Conservation (phyloP, 2,113 vertebrate species). For the Pipra filicauda region DNA sequence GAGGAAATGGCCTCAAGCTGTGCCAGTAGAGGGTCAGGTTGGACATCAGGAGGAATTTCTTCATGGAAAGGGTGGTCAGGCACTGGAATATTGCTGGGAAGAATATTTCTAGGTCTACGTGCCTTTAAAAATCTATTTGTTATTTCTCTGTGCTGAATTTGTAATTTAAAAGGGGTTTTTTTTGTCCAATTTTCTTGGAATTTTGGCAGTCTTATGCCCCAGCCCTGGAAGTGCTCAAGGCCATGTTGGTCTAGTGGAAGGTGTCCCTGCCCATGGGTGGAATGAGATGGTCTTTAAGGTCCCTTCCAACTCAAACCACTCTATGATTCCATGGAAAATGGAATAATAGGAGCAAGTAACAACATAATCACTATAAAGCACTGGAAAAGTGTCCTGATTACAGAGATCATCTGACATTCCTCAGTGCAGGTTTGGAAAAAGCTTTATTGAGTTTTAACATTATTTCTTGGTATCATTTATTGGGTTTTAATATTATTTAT, state of each 20-base stretch:
- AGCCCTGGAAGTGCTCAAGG: neutral
- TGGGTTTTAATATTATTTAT: neutral
- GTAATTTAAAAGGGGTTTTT: neutral
- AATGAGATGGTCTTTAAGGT: neutral
- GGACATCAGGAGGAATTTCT: neutral
- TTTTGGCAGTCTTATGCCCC: neutral
- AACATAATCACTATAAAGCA: neutral
- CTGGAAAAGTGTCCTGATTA: neutral
- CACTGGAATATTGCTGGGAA: neutral
- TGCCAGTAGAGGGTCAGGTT: neutral
- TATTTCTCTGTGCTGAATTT: neutral
- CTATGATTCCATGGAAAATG: neutral
- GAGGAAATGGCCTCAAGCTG: neutral
- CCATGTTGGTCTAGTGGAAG: neutral
- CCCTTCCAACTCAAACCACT: neutral
- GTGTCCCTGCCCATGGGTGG: neutral
- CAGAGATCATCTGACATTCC: neutral
- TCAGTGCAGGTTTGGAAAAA: neutral
- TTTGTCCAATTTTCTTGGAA: neutral
- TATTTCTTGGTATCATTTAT: neutral
- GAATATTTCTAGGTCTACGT: neutral
- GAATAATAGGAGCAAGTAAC: neutral
- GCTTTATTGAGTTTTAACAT: neutral
- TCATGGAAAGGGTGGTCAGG: neutral
- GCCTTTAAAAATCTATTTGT: neutral